These are phyloP conservation scores for Psilanteris sp. DNA, from an alignment of 1,140 invertebrate species.

Conservation along the genomic window DNA sequence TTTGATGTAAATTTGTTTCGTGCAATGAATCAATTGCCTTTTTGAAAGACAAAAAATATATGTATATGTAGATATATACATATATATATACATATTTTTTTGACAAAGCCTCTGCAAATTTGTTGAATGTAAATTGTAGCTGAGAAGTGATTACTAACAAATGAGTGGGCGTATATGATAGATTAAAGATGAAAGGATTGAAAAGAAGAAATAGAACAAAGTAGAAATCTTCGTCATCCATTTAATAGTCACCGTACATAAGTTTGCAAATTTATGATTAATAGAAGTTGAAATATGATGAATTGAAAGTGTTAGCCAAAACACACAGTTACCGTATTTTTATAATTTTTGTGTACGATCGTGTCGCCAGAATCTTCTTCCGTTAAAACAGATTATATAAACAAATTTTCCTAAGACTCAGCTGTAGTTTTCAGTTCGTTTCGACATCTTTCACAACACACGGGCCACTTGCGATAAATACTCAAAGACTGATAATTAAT, in stretches of 20 bases:
- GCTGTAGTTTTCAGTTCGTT: slow-evolving; percentile 50
- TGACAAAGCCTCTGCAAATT: slow-evolving; percentile 33
- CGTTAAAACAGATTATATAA: slow-evolving; percentile 55
- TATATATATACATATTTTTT: no score
- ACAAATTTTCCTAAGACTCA: slow-evolving; percentile 33
- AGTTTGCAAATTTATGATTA: slow-evolving; percentile 68
- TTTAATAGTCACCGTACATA: slow-evolving; percentile 67
- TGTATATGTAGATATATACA: no score
- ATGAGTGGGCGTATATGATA: slow-evolving; percentile 18
- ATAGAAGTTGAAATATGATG: slow-evolving; percentile 47
- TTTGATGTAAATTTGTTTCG: no score
- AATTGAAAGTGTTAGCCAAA: slow-evolving; percentile 60
- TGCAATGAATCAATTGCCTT: neutral
- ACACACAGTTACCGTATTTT: slow-evolving; percentile 71
- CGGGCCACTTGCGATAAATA: slow-evolving; percentile 62
- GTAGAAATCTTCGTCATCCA: slow-evolving; percentile 73
- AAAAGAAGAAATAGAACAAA: slow-evolving; percentile 48
- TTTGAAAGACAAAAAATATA: no score
- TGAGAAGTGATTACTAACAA: slow-evolving; percentile 27
- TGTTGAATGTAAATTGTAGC: slow-evolving; percentile 44
- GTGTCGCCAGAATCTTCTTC: slow-evolving; percentile 66
- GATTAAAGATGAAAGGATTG: slow-evolving; percentile 27
- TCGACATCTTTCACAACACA: neutral
- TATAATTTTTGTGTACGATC: slow-evolving; percentile 72
- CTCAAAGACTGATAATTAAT: slow-evolving; percentile 71